Evolutionary conservation across 1,140 invertebrate species (phyloP), one percentile per base, ranked within the genome.

Genomic region (Rhyacophila brunnea): DNA sequence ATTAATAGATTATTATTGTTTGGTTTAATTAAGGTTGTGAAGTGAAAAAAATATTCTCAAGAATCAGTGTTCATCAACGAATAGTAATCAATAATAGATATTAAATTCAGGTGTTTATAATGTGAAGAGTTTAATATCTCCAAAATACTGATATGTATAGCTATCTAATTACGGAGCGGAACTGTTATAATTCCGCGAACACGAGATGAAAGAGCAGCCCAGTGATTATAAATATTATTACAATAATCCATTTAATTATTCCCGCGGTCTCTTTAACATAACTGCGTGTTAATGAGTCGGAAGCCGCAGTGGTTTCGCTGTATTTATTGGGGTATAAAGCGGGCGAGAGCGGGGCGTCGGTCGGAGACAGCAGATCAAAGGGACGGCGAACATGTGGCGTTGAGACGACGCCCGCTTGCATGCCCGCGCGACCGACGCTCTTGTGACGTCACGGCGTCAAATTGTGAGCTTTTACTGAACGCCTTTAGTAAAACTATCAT

Each of bases 221-320:
- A 45, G 20, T 14, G 18, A 35, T 57, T 57, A 57, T 62, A 62
- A 62, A 62, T 62, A 62, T 62, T 62, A 62, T 62, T 56, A 62
- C 59, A 56, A 62, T 62, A 62, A 56, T 62, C 59, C 59, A 62
- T 62, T 62, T 62, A 53, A 62, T 62, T 57, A 59, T 59, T 42
- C 6, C 42, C 46, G 57, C 57, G 57, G 57, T 59, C 48, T 59
- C 57, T 58, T 58, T 59, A 59, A 52, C 38, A 42, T 47, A 52
- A 46, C 57, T 58, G 56, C 57, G 57, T 47, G 57, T 57, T 57
- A 57, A 57, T 57, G 55, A 57, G 43, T 56, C 53, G 44, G 44
- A 56, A 56, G 53, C 53, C 14, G 15, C 14, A 11, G 10, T 28
- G 23, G 23, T 28, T 28, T 28, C n/a, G 11, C 38, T 40, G 15